Conservation (phyloP, 53 echinoderm and acorn worm genomes). For the Echinometra lucunter region DNA sequence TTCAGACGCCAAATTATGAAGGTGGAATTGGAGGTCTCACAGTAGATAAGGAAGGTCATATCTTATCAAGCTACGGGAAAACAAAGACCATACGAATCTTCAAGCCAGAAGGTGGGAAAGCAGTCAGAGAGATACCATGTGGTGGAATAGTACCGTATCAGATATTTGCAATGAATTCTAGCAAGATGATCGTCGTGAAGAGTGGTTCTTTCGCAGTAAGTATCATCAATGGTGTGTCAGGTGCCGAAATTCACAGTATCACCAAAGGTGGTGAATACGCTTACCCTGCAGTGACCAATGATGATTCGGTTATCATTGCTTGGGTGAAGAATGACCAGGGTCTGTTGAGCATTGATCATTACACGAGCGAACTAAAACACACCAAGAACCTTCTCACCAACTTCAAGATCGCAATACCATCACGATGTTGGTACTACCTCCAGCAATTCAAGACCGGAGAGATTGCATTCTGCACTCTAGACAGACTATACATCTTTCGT, state of each 20-base stretch:
- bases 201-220: background rate
- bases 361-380: no score
- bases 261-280: background rate
- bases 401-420: background rate
- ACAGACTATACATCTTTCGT: background rate
- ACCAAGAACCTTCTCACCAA: constrained; percentile 9
- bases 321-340: background rate
- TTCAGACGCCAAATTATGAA: background rate
- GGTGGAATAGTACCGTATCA: background rate
- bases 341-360: background rate
- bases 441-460: background rate
- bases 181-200: background rate
- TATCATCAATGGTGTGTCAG: background rate
- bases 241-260: background rate
- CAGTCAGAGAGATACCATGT: background rate
- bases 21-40: background rate
- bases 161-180: background rate
- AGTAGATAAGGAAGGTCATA: background rate
- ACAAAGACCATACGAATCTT: background rate
- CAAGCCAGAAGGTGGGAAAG: background rate
- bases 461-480: constrained; percentile 15
- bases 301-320: background rate
- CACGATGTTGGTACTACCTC: background rate
- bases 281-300: background rate
- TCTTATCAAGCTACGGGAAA: no score